Conservation (phyloP, 2,113 vertebrate genomes). For the Rhagologus leucostigma region DNA sequence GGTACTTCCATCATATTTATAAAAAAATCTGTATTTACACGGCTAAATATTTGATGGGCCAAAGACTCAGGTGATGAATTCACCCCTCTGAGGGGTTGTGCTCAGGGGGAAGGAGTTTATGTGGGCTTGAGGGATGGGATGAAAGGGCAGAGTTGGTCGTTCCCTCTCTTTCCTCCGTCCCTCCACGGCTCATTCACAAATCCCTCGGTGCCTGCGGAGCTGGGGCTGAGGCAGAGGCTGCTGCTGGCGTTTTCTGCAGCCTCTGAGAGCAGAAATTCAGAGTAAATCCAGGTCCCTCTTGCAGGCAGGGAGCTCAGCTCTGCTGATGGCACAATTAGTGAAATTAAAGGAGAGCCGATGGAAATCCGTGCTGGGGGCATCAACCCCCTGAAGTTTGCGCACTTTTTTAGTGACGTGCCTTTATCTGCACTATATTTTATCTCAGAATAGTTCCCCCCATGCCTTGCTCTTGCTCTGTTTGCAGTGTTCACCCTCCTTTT, state of each 20-base stretch:
- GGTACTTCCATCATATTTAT: not conserved
- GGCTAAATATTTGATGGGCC: not conserved
- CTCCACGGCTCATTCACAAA: constrained; percentile 29
- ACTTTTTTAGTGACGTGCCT: not conserved
- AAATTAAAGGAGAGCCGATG: not conserved
- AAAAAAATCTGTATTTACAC: not conserved
- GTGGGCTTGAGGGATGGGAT: not conserved
- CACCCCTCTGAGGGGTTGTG: not conserved
- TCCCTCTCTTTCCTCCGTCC: not conserved
- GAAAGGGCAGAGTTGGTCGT: not conserved
- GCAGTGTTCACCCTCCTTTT: not conserved
- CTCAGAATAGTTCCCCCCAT: fast-evolving
- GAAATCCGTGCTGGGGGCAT: not conserved
- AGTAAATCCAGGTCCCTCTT: not conserved
- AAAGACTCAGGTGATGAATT: not conserved
- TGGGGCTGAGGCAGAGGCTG: not conserved
- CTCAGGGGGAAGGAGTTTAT: not conserved
- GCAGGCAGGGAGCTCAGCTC: not conserved
- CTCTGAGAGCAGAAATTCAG: not conserved
- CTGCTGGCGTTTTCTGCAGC: not conserved
- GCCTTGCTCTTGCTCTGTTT: not conserved
- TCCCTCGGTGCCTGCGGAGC: not conserved
- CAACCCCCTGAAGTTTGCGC: not conserved
- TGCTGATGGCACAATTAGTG: not conserved
- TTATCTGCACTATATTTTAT: fast-evolving